These are phyloP conservation scores for Odocoileus virginianus DNA, from an alignment of 2,113 vertebrate species.

Conservation along the genomic window DNA sequence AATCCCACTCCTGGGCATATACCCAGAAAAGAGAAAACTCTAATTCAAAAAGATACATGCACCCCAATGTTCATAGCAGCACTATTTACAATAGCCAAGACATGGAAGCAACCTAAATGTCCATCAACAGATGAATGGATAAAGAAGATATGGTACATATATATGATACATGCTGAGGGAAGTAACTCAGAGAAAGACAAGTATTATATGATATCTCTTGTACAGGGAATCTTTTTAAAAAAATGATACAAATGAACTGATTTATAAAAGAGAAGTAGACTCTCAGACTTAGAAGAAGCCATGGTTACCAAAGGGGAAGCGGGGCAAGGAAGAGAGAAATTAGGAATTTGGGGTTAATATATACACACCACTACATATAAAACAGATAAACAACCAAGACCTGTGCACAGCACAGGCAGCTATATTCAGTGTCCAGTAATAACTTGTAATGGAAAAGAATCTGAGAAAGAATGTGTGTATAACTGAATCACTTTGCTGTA, in stretches of 20 bases:
- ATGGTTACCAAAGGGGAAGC: background rate
- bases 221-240: background rate
- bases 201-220: background rate
- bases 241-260: background rate
- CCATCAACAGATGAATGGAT: background rate
- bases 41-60: background rate
- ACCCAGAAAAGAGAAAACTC: background rate
- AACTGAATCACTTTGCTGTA: background rate
- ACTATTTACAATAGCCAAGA: background rate
- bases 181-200: background rate
- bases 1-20: background rate
- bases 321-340: background rate
- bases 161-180: background rate
- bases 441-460: background rate
- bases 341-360: background rate
- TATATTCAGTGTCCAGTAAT: fast-evolving
- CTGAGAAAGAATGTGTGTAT: background rate
- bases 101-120: background rate
- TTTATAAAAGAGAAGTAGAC: background rate
- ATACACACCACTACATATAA: background rate
- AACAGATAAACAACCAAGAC: background rate
- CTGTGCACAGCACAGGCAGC: background rate
- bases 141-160: background rate
- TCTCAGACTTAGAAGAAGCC: background rate
- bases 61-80: background rate